These are phyloP conservation scores for Agrenia bidenticulata DNA, from an alignment of 2,888 invertebrate species.

Conservation along the genomic window DNA sequence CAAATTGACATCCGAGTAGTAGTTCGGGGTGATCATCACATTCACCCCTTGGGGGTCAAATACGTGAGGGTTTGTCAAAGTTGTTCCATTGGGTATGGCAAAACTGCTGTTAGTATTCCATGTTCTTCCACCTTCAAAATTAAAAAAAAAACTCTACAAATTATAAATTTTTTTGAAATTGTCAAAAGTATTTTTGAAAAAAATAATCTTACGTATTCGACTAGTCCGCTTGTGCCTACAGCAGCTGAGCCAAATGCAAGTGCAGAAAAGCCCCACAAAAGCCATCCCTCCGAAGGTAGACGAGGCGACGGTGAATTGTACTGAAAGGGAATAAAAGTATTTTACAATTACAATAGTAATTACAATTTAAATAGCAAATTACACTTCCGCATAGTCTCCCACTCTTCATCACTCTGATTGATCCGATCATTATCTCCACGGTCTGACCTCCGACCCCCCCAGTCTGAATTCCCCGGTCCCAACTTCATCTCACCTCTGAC, in stretches of 20 bases:
- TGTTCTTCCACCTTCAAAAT: constrained; percentile 27
- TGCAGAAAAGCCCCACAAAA: constrained; percentile 33
- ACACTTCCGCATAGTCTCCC: too few species aligned
- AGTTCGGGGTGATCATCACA: constrained; percentile 17
- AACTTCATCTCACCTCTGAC: too few species aligned
- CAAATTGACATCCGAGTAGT: not conserved
- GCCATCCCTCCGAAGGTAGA: constrained; percentile 35
- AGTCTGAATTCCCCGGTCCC: too few species aligned
- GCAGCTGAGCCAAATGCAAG: constrained; percentile 31
- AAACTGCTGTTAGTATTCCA: constrained; percentile 23
- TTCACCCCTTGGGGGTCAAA: constrained; percentile 24
- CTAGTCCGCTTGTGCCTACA: constrained; percentile 12
- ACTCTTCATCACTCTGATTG: too few species aligned
- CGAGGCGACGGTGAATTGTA: constrained; percentile 24
- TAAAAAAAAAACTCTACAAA: not conserved
- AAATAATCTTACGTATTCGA: not conserved
- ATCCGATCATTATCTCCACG: too few species aligned
- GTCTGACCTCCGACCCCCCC: too few species aligned
- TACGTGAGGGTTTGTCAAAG: not conserved
- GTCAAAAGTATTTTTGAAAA: not conserved
- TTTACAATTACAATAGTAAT: too few species aligned
- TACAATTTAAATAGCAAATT: too few species aligned
- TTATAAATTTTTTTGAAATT: not conserved
- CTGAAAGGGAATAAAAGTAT: too few species aligned
- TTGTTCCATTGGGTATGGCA: not conserved